Evolutionary conservation across 2,113 vertebrate species (phyloP), one percentile per base, ranked within the genome.

Genomic region (Hippocampus comes): DNA sequence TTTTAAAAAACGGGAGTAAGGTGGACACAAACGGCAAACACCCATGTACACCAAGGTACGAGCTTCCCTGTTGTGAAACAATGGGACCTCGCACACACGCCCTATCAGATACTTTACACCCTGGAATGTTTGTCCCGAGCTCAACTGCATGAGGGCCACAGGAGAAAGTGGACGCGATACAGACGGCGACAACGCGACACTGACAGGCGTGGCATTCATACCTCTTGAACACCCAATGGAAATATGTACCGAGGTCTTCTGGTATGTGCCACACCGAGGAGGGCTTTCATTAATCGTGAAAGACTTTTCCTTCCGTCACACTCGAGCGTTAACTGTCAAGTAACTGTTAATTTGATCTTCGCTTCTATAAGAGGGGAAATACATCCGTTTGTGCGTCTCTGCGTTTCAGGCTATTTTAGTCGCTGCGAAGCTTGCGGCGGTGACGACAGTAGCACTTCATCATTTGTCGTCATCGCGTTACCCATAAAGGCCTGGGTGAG

Each of bases 91-190:
- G 7, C 74, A 68, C 53, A 55, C 53, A n/a, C 53, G 3, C 46
- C 9, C 1, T 72, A 49, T 71, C 48, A 60, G 46, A 27, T 67
- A 68, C 63, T 81, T 68, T 55, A 21, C 20, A 20, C 68, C 23
- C 43, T 49, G 67, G 76, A 82, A 77, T 76, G 48, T 73, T 57
- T 82, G 42, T 70, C 76, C 78, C 57, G 79, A 76, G 63, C 76
- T 77, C 60, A 65, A 60, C 82, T 73, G 80, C 78, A 73, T 71
- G 48, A 80, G 67, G 78, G 75, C 76, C 75, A n/a, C 78, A 43
- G 64, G 75, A 71, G 74, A 67, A 60, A 82, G 73, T 75, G 59
- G 74, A 73, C 43, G 49, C 67, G 69, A 71, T 51, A 74, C 57
- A 76, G 69, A 65, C 72, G 48, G 21, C 41, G 43, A 75, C 63